Conservation (phyloP, 2,888 invertebrate genomes). For the Eudasyphora cyanicolor region DNA sequence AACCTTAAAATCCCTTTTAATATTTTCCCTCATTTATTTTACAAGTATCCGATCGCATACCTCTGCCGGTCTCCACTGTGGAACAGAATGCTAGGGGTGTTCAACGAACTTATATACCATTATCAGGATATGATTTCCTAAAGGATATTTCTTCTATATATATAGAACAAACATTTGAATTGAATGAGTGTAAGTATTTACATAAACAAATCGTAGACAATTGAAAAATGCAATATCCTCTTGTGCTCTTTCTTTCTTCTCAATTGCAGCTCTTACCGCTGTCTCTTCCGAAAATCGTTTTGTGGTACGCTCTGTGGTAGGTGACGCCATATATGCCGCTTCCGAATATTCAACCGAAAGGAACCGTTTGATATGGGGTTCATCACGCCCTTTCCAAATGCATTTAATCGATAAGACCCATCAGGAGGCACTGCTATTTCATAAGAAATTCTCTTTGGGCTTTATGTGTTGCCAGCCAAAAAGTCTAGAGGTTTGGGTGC, state of each 20-base stretch:
- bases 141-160: conserved; percentile 85
- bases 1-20: background rate
- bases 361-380: conserved; percentile 86
- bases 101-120: conserved; percentile 79
- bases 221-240: background rate
- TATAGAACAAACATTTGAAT: conserved; percentile 90
- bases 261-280: conserved; percentile 73
- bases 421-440: conserved; percentile 89
- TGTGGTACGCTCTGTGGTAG: conserved; percentile 86
- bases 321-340: conserved; percentile 88
- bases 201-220: background rate
- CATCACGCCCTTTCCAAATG: conserved; percentile 86
- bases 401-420: conserved; percentile 90
- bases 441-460: conserved; percentile 86
- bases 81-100: conserved; percentile 68
- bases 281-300: conserved; percentile 87
- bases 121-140: conserved; percentile 87
- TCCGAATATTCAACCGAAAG: conserved; percentile 84
- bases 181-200: conserved; percentile 84
- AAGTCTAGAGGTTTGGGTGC: conserved; percentile 87
- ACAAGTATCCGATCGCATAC: conserved; percentile 69
- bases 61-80: conserved; percentile 76
- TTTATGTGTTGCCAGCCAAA: conserved; percentile 85
- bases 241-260: background rate
- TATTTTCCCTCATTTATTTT: too few species aligned